Conservation (phyloP, 2,888 invertebrate genomes). For the Loripinus fragilis region DNA sequence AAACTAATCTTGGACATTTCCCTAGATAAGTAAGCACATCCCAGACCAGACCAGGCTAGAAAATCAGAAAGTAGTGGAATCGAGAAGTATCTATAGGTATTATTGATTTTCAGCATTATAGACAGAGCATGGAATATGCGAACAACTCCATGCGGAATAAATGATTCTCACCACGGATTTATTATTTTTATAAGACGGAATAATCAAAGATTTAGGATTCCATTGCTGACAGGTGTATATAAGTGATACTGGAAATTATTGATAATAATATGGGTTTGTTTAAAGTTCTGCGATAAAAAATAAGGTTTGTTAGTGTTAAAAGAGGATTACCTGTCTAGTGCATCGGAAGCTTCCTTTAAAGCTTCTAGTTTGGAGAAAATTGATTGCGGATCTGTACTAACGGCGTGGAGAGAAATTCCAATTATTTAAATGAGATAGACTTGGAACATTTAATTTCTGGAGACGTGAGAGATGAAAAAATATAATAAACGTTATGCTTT, state of each 20-base stretch:
- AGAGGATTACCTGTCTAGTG: background rate
- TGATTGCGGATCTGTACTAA: conserved; percentile 5
- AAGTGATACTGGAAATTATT: conserved; percentile 12
- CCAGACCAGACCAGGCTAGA: too few species aligned
- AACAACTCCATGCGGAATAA: conserved; percentile 12
- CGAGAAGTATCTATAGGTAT: conserved; percentile 10
- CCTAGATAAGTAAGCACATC: too few species aligned
- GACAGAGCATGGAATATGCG: conserved; percentile 8
- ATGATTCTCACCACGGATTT: conserved; percentile 36
- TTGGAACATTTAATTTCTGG: conserved; percentile 2
- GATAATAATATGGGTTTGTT: background rate
- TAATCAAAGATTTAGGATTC: conserved; percentile 44
- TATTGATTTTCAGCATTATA: conserved; percentile 14
- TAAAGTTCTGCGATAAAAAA: background rate
- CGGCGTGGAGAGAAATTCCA: conserved; percentile 4
- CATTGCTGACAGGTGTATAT: conserved; percentile 3
- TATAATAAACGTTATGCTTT: background rate
- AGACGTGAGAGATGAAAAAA: background rate
- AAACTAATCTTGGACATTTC: too few species aligned
- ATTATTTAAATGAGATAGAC: conserved; percentile 13
- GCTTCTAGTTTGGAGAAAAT: conserved; percentile 9
- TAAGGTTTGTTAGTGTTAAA: background rate
- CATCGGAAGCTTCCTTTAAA: background rate
- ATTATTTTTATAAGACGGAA: conserved; percentile 48
- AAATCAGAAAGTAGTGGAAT: too few species aligned